Conservation (phyloP, 2,888 invertebrate genomes). For the Glyphotaelius pellucidus region DNA sequence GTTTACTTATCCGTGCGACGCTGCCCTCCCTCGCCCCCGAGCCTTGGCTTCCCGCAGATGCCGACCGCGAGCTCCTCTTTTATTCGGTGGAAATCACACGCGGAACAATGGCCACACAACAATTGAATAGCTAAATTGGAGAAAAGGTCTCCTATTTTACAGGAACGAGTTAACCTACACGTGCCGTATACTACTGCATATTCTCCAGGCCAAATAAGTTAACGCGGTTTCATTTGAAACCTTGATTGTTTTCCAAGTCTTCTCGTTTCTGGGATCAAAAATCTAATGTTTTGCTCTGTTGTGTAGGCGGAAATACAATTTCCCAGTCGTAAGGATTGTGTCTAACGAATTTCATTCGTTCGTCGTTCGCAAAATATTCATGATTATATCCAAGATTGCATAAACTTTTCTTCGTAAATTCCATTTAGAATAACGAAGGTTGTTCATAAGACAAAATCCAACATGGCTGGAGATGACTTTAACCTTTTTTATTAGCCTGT, state of each 20-base stretch:
- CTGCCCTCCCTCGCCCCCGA: background rate
- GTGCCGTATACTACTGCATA: background rate
- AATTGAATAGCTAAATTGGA: constrained; percentile 41
- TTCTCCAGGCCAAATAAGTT: background rate
- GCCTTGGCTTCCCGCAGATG: background rate
- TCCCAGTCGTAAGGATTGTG: background rate
- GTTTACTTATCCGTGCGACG: constrained; percentile 54
- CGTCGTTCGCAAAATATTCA: background rate
- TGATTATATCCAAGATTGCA: background rate
- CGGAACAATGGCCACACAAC: constrained; percentile 38
- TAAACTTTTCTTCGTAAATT: background rate
- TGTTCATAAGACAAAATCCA: background rate
- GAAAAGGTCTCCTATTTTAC: background rate
- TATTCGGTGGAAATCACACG: constrained; percentile 43
- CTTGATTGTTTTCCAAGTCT: constrained; percentile 16
- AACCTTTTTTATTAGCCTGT: background rate
- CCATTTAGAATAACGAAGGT: background rate
- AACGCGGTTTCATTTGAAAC: background rate
- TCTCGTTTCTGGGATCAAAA: constrained; percentile 9
- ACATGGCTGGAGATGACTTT: background rate
- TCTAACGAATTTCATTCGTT: background rate
- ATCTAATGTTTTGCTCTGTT: background rate
- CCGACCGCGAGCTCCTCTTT: constrained; percentile 34
- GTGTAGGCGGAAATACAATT: background rate
- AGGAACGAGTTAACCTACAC: background rate